Evolutionary conservation across 2,797 vertebrate genomes (phyloP), one percentile per base, ranked within the genome.

Genomic region (Microchirus variegatus): DNA sequence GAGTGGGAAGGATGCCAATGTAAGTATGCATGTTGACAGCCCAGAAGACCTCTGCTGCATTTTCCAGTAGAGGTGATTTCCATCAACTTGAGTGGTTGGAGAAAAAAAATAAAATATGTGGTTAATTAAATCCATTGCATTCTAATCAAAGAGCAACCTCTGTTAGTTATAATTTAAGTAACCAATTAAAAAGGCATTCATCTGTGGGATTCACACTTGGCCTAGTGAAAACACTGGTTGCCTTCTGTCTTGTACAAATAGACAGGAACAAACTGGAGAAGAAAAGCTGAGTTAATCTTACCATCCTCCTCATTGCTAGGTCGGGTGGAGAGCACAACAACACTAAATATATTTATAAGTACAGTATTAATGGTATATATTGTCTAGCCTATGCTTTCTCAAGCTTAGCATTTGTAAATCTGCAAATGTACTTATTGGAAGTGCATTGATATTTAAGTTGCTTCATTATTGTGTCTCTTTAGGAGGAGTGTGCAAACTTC

Each of bases 401-500:
- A 38, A 9, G 3, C 45, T 49, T 57, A 68, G 70, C 53, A 45
- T 40, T n/a, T 51, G 46, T 44, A 36, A 53, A 22, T 22, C 22
- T 22, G 5, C 52, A 9, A 68, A 40, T 60, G 26, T 14, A n/a
- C 41, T 50, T 53, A 62, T 67, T 37, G 37, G 15, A 67, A 48
- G 9, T 64, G 41, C 50, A 10, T 48, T 16, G 16, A 40, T 36
- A 12, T 55, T 70, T 17, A 13, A 61, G 26, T 26, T 26, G 26
- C 26, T 3, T 26, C 26, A 26, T 31, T 31, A 31, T 31, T 31
- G 6, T 54, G 67, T 78, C 48, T 79, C 68, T 85, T 18, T 84
- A 99, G 98, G 96, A 96, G 1, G 96, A 99, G 77, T 99, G 97
- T 0, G 96, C 96, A 45, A 99, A 99, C 87, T 99, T 99, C 83